phyloP scores from a whole-genome alignment of 2,797 vertebrate species.

The Gadopsis marmoratus region DNA sequence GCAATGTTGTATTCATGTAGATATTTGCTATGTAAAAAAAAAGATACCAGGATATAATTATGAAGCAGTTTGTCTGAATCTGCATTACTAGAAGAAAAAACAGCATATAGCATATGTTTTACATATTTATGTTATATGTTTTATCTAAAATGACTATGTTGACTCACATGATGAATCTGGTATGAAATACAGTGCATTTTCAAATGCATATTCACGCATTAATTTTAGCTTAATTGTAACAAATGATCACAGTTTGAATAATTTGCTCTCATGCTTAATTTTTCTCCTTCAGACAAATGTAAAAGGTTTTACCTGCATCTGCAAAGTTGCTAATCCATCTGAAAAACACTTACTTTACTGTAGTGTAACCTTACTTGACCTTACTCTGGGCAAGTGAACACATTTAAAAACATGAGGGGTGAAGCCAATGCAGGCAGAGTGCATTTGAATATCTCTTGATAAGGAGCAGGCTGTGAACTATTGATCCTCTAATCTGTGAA shows the following conservation, averaged over 20 bases:
- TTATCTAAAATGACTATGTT: neutral
- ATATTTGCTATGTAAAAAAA: neutral
- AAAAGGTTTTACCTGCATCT: neutral
- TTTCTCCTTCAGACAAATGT: neutral
- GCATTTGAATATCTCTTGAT: constrained; percentile 45
- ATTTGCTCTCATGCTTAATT: neutral
- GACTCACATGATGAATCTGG: neutral
- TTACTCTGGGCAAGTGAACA: constrained; percentile 23
- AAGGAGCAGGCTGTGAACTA: constrained; percentile 48
- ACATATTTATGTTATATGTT: too few relatives aligned
- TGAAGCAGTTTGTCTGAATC: too few relatives aligned
- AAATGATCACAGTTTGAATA: constrained; percentile 19
- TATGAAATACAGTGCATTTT: neutral
- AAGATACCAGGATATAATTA: too few relatives aligned
- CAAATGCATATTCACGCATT: neutral
- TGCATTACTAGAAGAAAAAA: too few relatives aligned
- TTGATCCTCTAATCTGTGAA: constrained; percentile 36
- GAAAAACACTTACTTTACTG: constrained; percentile 16
- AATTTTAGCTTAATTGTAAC: neutral
- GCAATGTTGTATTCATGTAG: neutral
- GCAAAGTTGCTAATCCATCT: constrained; percentile 14
- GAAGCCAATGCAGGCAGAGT: constrained; percentile 3
- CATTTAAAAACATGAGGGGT: constrained; percentile 34
- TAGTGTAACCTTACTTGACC: constrained; percentile 25
- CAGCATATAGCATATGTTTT: too few relatives aligned